Evolutionary conservation across 2,797 vertebrate genomes (phyloP).

Genomic region (Ctenopoma multispine): DNA sequence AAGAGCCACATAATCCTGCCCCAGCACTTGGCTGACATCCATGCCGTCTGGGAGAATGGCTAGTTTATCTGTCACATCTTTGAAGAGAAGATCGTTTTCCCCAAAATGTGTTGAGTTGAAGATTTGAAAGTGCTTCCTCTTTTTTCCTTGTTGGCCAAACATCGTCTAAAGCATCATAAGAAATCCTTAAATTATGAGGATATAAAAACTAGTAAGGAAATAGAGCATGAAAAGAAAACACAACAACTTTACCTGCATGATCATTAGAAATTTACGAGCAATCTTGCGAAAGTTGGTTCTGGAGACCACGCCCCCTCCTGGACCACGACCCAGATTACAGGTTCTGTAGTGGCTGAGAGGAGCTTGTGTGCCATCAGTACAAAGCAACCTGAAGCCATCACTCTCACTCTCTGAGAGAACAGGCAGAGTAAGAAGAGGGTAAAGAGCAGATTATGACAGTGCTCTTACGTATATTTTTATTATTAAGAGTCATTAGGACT

Average conservation of each 20-base stretch:
- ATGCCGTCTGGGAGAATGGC: constrained; percentile 81
- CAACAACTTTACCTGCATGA: constrained; percentile 80
- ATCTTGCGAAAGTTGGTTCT: constrained; percentile 86
- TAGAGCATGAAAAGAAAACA: not conserved
- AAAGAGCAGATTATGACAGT: not conserved
- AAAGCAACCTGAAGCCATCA: constrained; percentile 86
- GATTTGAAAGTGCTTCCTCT: constrained; percentile 86
- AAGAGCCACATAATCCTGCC: constrained; percentile 92
- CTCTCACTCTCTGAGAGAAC: constrained; percentile 79
- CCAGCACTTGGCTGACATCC: constrained; percentile 89
- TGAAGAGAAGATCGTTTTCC: constrained; percentile 89
- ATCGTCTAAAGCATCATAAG: constrained; percentile 74
- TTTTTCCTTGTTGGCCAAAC: constrained; percentile 87
- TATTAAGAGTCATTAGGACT: not conserved
- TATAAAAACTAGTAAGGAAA: not conserved
- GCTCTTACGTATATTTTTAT: not conserved
- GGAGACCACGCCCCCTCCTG: constrained; percentile 85
- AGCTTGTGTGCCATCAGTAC: constrained; percentile 87
- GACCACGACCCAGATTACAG: constrained; percentile 90
- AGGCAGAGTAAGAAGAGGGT: constrained; percentile 1
- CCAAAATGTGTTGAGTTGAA: constrained; percentile 86
- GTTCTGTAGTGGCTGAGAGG: constrained; percentile 81
- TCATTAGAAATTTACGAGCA: constrained; percentile 85
- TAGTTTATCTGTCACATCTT: constrained; percentile 85
- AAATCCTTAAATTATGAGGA: not conserved